A percentile compares a stretch with the other conserved stretches of the same genome.
Conservation (phyloP, 2,797 vertebrate species). For the Acanthornis magna region DNA sequence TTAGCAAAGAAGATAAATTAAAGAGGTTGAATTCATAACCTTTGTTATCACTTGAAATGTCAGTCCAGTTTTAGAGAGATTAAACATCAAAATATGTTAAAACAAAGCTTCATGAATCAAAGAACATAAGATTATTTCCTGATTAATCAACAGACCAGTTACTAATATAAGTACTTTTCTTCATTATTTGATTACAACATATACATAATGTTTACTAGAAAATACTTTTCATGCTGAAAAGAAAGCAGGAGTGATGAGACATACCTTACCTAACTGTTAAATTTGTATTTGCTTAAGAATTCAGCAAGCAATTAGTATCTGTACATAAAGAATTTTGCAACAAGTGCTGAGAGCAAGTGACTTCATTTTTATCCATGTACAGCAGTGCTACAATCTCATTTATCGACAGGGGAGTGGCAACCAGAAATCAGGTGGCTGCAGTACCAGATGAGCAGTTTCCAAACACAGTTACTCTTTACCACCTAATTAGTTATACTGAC, state of each 20-base stretch:
- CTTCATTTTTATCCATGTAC: neutral
- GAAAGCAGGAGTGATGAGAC: neutral
- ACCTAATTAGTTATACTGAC: neutral
- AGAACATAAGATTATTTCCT: neutral
- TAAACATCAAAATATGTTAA: neutral
- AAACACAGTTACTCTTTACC: neutral
- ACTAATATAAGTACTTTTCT: neutral
- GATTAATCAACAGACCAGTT: neutral
- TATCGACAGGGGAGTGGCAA: neutral
- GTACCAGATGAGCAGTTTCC: neutral
- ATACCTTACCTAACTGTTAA: neutral
- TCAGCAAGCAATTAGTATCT: neutral
- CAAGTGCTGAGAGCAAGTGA: neutral
- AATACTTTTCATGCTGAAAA: neutral
- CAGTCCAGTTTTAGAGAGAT: neutral
- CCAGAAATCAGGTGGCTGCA: neutral
- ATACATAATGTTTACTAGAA: neutral
- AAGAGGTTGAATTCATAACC: neutral
- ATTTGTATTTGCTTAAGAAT: neutral
- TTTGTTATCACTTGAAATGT: neutral
- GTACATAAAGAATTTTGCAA: neutral
- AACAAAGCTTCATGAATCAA: neutral
- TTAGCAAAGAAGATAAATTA: neutral
- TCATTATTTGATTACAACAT: neutral
- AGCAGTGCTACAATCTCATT: neutral